Evolutionary conservation across 2,797 vertebrate species (phyloP), one percentile per base, ranked within the genome.

Genomic region (Tapera naevia): DNA sequence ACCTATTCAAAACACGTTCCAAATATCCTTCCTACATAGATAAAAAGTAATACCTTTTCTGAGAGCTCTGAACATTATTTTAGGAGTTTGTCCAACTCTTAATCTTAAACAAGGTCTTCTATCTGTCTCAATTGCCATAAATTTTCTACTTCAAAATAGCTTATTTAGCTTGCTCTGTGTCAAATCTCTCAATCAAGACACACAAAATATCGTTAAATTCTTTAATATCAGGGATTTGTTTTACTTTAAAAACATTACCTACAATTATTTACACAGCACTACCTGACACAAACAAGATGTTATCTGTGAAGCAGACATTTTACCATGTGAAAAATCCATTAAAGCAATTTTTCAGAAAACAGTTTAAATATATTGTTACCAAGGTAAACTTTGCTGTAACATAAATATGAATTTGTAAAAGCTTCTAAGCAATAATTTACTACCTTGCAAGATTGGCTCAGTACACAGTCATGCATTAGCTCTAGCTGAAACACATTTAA

Each of bases 381-480:
- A 70, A 43, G 88, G 91, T 83, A 95, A 94, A 88, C 35, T 85
- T 73, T 43, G 64, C 60, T 91, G 7, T 67, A 93, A 89, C 84
- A 91, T 46, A 96, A 91, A 94, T 91, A 94, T 33, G 79, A 93
- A 80, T 94, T 95, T 86, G 80, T 79, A 94, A 94, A 93, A 76
- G n/a, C 72, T 93, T 85, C 80, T 83, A 56, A 85, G 72, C 51
- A 61, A 73, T 95, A 89, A 96, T 95, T 95, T 94, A 88, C 69
- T 78, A 1, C 65, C 61, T 93, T 65, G 45, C 46, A 81, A 80
- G 62, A n/a, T 28, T 92, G 70, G 32, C 51, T 85, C 94, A 79
- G 64, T 88, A 33, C 82, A 56, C 28, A 60, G 76, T 74, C 78
- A 17, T 70, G 39, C 61, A 54, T 67, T 22, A 80, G 80, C 89